A percentile compares a stretch with the other conserved stretches of the same genome.
Conservation (phyloP, 2,113 vertebrate species). For the Chrysemys picta region DNA sequence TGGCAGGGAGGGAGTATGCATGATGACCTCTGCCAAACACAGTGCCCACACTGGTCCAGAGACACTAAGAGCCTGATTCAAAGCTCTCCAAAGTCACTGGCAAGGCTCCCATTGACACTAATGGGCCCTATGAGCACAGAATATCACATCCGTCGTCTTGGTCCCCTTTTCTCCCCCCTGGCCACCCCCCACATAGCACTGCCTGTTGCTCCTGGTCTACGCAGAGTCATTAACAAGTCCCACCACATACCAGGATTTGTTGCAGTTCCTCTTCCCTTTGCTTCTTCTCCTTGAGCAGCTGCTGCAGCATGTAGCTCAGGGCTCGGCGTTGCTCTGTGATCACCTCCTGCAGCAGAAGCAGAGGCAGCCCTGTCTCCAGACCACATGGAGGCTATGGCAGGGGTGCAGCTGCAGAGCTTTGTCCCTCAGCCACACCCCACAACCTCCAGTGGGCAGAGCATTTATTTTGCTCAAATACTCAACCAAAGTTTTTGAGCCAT, state of each 20-base stretch:
- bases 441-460: neutral
- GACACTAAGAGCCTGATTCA: accelerated
- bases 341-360: slow-evolving; percentile 82
- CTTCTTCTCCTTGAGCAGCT: slow-evolving; percentile 93
- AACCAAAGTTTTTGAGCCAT: neutral
- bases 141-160: neutral
- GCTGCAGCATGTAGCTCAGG: slow-evolving; percentile 87
- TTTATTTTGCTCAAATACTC: neutral
- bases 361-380: neutral
- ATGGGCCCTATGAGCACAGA: neutral
- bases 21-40: neutral
- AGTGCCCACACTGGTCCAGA: neutral
- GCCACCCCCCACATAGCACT: neutral
- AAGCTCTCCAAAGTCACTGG: neutral
- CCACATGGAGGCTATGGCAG: accelerated
- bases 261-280: slow-evolving; percentile 90
- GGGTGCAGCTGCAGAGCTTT: neutral
- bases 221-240: neutral
- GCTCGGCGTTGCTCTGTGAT: slow-evolving; percentile 86
- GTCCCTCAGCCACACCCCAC: neutral
- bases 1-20: neutral
- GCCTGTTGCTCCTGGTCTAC: accelerated
- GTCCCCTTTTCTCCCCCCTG: accelerated
- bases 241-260: slow-evolving; percentile 85
- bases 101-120: neutral